phyloP scores from a whole-genome alignment of 2,888 invertebrate genomes.

The Erebia epiphron region DNA sequence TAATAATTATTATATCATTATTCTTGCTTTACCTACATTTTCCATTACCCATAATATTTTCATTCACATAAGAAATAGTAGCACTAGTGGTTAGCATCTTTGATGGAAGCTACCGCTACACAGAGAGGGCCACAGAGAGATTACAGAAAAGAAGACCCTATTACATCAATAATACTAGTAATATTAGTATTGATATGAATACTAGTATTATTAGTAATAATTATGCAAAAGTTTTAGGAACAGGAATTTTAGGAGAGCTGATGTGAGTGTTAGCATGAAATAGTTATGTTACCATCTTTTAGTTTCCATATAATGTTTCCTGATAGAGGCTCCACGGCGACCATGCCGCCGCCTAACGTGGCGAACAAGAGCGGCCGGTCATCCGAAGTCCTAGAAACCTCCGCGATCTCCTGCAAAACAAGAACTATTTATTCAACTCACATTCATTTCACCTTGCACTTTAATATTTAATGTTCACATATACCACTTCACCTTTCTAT shows the following conservation, averaged over 20 bases:
- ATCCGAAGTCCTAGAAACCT: conserved; percentile 85
- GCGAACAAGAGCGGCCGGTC: conserved; percentile 93
- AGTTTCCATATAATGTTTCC: conserved; percentile 95
- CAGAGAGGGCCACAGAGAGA: no score
- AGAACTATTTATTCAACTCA: conserved; percentile 35
- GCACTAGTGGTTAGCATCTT: no score
- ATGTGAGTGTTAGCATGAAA: neutral
- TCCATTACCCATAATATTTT: no score
- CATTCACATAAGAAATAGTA: no score
- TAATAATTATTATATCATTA: no score
- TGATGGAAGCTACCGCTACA: no score
- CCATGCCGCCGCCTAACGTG: conserved; percentile 95
- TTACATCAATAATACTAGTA: no score
- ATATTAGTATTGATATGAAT: no score
- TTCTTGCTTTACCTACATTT: no score
- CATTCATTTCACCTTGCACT: conserved; percentile 41
- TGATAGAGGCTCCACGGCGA: conserved; percentile 93
- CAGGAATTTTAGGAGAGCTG: neutral
- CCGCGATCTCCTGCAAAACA: conserved; percentile 82
- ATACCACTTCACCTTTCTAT: conserved; percentile 65
- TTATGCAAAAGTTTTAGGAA: no score
- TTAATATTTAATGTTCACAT: conserved; percentile 38
- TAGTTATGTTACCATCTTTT: conserved; percentile 87
- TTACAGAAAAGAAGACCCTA: no score
- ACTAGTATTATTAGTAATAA: no score